Conservation (phyloP, 2,113 vertebrate species). For the Paradoxurus hermaphroditus region DNA sequence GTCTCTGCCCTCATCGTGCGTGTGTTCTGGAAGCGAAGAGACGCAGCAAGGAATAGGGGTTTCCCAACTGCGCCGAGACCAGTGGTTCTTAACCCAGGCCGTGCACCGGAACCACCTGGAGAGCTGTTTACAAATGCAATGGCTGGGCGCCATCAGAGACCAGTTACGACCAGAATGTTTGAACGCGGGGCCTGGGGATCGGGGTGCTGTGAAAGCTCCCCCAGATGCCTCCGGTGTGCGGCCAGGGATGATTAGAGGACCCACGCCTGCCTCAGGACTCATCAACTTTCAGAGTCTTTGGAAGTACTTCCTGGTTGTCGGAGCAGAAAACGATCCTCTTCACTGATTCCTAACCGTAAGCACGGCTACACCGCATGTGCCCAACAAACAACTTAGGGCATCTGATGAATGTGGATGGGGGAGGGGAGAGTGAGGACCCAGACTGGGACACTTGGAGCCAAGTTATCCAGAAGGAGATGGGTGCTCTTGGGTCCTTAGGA, state of each 20-base stretch:
- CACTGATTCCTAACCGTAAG: neutral
- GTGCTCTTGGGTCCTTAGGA: neutral
- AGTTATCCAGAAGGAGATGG: neutral
- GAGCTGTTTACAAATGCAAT: neutral
- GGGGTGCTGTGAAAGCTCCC: neutral
- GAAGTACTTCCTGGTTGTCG: neutral
- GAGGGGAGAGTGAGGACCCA: neutral
- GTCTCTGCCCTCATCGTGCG: fast-evolving
- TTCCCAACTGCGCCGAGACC: neutral
- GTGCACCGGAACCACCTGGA: neutral
- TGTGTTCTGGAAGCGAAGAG: neutral
- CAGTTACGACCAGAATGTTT: neutral
- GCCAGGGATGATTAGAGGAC: neutral
- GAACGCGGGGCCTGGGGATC: neutral
- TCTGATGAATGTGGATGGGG: neutral
- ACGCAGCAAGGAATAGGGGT: neutral
- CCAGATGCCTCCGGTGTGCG: neutral
- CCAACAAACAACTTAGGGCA: neutral
- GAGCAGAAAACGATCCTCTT: neutral
- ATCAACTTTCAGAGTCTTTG: neutral
- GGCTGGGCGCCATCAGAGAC: neutral
- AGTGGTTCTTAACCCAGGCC: neutral
- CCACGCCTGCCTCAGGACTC: neutral
- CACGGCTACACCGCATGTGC: neutral
- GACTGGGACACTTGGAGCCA: neutral